These are phyloP conservation scores for Alfaro cultratus DNA, from an alignment of 2,797 vertebrate genomes.

Conservation along the genomic window DNA sequence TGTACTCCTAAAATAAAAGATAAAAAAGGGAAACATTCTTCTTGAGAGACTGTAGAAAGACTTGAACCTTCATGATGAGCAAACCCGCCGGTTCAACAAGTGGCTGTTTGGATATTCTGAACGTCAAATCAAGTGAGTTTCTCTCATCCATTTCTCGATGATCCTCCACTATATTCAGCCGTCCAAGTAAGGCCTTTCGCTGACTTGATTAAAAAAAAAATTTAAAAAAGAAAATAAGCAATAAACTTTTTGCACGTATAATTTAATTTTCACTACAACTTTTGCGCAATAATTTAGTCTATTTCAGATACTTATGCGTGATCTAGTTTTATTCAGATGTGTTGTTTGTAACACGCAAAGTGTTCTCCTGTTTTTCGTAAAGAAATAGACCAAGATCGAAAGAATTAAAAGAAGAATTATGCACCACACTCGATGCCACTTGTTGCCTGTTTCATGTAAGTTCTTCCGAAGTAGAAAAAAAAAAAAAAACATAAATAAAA, in stretches of 20 bases:
- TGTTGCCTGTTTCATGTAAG: conserved; percentile 50
- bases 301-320: background rate
- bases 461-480: background rate
- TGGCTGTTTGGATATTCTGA: conserved; percentile 90
- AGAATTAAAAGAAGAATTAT: conserved; percentile 1
- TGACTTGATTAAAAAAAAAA: background rate
- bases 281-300: background rate
- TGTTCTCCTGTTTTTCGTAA: background rate
- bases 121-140: conserved; percentile 87
- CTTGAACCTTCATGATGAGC: conserved; percentile 87
- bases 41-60: conserved; percentile 36
- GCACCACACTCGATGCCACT: conserved; percentile 42
- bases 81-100: conserved; percentile 98
- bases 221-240: background rate
- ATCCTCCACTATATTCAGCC: background rate
- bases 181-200: background rate
- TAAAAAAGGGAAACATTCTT: conserved; percentile 17
- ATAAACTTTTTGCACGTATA: background rate
- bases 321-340: background rate
- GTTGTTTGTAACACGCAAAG: background rate
- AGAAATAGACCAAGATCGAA: background rate
- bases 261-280: background rate
- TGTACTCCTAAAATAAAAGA: conserved; percentile 14
- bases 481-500: background rate
- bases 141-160: conserved; percentile 14